A percentile compares a stretch with the other conserved stretches of the same genome.
Conservation (phyloP, 1,140 invertebrate genomes). For the Aradophagus sp. region DNA sequence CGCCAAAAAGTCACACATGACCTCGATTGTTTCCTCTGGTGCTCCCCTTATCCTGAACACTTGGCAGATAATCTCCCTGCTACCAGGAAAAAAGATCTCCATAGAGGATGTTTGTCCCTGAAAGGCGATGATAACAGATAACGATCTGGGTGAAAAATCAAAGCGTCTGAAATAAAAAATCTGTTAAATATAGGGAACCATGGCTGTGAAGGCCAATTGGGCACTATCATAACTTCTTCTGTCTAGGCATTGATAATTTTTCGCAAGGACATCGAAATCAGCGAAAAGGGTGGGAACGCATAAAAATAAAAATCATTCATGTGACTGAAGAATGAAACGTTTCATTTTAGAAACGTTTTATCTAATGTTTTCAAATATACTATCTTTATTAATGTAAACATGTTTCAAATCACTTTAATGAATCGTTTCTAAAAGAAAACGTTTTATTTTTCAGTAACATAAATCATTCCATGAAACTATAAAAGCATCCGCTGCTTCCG, state of each 20-base stretch:
- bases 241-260: slow-evolving; percentile 58
- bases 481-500: slow-evolving; percentile 39
- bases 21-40: not conserved
- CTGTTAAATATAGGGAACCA: slow-evolving; percentile 27
- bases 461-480: slow-evolving; percentile 34
- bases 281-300: slow-evolving; percentile 58
- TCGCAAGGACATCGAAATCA: slow-evolving; percentile 23
- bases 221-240: slow-evolving; percentile 54
- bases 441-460: no score
- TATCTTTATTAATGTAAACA: no score
- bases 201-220: slow-evolving; percentile 33
- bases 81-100: slow-evolving; percentile 27
- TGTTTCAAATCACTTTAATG: no score
- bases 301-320: slow-evolving; percentile 51
- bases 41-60: slow-evolving; percentile 16
- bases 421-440: no score
- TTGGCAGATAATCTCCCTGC: slow-evolving; percentile 41
- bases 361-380: no score
- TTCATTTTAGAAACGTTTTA: no score
- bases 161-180: slow-evolving; percentile 1
- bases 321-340: no score
- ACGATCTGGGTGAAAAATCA: slow-evolving; percentile 10
- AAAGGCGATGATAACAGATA: slow-evolving; percentile 20
- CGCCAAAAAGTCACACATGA: no score
- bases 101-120: slow-evolving; percentile 16